These are phyloP conservation scores for Tadarida brasiliensis DNA, from an alignment of 2,797 vertebrate genomes.

Conservation along the genomic window DNA sequence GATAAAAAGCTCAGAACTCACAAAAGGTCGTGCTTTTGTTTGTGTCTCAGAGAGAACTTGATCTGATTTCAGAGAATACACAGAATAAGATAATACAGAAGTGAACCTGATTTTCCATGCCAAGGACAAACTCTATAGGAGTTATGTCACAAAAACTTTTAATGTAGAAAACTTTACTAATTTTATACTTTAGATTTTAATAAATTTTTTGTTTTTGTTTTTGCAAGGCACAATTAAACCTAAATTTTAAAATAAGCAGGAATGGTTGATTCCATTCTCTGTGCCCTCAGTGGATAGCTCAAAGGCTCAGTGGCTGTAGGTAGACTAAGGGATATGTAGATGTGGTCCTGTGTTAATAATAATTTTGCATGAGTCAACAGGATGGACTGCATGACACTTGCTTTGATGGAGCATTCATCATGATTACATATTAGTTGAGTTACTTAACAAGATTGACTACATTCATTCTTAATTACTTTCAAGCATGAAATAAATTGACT, in stretches of 20 bases:
- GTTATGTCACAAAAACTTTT: neutral
- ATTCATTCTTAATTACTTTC: slow-evolving; percentile 7
- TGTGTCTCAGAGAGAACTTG: neutral
- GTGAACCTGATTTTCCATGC: neutral
- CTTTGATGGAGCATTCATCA: neutral
- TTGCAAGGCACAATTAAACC: neutral
- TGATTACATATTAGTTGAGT: neutral
- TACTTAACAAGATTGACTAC: neutral
- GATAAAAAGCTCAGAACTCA: neutral
- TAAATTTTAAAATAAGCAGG: neutral
- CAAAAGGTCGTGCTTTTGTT: neutral
- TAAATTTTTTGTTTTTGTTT: neutral
- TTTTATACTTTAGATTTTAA: neutral
- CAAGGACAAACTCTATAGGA: neutral
- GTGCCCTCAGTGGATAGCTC: neutral
- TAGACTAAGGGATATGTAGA: neutral
- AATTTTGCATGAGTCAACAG: neutral
- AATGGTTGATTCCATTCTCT: neutral
- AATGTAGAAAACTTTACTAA: neutral
- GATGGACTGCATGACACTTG: neutral
- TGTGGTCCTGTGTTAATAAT: neutral
- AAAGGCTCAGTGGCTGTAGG: neutral
- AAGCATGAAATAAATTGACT: neutral
- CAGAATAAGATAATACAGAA: neutral
- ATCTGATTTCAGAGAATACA: neutral